Base-by-base conservation (phyloP, 2,113 vertebrate species). In the Rhynchomys soricoides region DNA sequence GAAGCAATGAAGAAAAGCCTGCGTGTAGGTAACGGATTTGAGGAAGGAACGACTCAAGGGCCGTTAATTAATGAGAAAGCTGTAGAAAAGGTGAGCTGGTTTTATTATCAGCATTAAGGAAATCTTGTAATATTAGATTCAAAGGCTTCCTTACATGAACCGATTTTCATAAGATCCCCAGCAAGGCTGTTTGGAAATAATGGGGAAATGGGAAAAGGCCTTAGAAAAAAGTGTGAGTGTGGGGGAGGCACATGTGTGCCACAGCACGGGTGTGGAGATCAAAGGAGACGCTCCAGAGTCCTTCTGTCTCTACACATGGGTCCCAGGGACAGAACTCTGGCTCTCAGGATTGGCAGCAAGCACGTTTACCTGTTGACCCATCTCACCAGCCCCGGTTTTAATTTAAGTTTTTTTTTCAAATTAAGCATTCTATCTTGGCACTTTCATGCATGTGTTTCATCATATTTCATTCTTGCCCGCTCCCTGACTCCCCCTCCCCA, bases 51-150 rank as follows among this genome's bases (percentile, higher is more conserved):
- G 82, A 99, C 99, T 0, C 99, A 99, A 95, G 99, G 99, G 3
- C 99, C 99, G 0, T 98, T 99, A 52, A 99, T 99, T 98, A 99
- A 99, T 83, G 94, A 98, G 93, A 99, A 98, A 34, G 99, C 99
- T 0, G 99, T 99, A 45, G 99, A 99, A 95, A 99, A 99, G 99
- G 99, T 99, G 91, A 92, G 91, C n/a, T 97, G 12, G 24, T 43
- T 12, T 50, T 77, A 43, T n/a, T 31, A 31, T 78, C 29, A 21
- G 37, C 85, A 0, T 31, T 40, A 37, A 82, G 37, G 19, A n/a
- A 57, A 0, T 43, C 90, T 95, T 92, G 7, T 50, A 4, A 70
- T 82, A 92, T 86, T 40, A 9, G 70, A 34, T 71, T 71, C 5
- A 21, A 26, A 94, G 52, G 21, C 34, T 71, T 77, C 26, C 19